Conservation (phyloP, 1,140 invertebrate species). For the Melitaea cinxia region DNA sequence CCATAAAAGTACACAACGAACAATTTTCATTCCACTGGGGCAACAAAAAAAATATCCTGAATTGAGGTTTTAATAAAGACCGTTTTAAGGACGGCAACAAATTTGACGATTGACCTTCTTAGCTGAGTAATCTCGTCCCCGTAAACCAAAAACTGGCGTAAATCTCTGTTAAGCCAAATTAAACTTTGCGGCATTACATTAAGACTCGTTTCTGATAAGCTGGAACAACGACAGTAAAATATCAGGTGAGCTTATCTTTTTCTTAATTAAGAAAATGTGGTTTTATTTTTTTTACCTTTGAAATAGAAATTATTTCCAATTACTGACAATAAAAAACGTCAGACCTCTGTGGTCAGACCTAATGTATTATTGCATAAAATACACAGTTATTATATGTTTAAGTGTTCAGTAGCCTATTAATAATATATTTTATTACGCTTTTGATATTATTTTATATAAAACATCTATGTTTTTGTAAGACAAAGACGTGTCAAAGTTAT, state of each 20-base stretch:
- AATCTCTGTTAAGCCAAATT: conserved; percentile 22
- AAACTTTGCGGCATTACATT: conserved; percentile 3
- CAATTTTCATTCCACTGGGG: conserved; percentile 47
- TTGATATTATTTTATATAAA: too few relatives aligned
- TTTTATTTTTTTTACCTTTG: conserved; percentile 42
- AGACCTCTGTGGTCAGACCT: conserved; percentile 7
- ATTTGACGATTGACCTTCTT: conserved; percentile 50
- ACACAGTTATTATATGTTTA: too few relatives aligned
- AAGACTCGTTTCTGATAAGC: conserved; percentile 14
- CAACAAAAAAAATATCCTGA: conserved; percentile 33
- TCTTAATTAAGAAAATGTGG: conserved; percentile 43
- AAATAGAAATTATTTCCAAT: conserved; percentile 36
- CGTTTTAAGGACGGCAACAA: conserved; percentile 43
- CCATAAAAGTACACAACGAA: conserved; percentile 34
- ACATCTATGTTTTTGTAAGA: too few relatives aligned
- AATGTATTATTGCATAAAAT: neutral
- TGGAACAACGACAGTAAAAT: conserved; percentile 33
- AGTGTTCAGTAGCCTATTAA: too few relatives aligned
- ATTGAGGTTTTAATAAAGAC: conserved; percentile 51
- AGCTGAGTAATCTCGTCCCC: conserved; percentile 43
- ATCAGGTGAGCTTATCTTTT: conserved; percentile 45
- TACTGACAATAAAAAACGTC: conserved; percentile 12
- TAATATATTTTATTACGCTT: too few relatives aligned
- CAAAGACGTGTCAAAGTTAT: too few relatives aligned
- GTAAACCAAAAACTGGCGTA: conserved; percentile 37